Evolutionary conservation across 2,113 vertebrate species (phyloP), one percentile per base, ranked within the genome.

Genomic region (Semnornis frantzii): DNA sequence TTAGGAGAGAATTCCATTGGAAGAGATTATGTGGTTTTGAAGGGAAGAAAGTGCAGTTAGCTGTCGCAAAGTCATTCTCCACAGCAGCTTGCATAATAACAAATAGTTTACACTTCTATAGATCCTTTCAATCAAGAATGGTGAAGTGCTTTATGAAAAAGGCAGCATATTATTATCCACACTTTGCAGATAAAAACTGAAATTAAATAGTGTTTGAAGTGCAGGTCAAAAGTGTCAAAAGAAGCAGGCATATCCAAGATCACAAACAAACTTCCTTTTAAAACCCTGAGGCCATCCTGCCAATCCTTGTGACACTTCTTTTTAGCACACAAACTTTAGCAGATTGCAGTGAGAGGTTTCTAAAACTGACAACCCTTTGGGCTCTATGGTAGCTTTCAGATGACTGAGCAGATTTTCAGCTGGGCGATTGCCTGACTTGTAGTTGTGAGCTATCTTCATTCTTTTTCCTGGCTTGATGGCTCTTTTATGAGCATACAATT

Each of bases 321-420:
- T 74, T 85, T 76, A 92, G 59, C n/a, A 30, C 23, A 33, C 60
- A 59, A 79, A 91, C 68, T 93, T 75, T 6, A 89, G 81, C 91
- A 93, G 89, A 91, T 82, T 89, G 68, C 71, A 89, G 60, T 21
- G 74, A 82, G 59, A 63, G 55, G 92, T 91, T 89, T 93, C 63
- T 59, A 30, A 81, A 81, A 73, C 24, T 87, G 75, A 69, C 81
- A 92, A 48, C 64, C 59, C 33, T 89, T 96, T 91, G 87, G 68
- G 19, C 70, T 93, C 88, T 90, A 30, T 60, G 33, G 85, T 81
- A 69, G 52, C 63, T 81, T 94, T 95, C 0, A 1, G 50, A 39
- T 89, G 86, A 73, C 86, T 93, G 84, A 79, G 79, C 42, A 79
- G 55, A 82, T 79, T 84, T 39, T 63, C 66, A 73, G 59, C 82